Conservation (phyloP, 2,113 vertebrate species). For the Lasiurus borealis region DNA sequence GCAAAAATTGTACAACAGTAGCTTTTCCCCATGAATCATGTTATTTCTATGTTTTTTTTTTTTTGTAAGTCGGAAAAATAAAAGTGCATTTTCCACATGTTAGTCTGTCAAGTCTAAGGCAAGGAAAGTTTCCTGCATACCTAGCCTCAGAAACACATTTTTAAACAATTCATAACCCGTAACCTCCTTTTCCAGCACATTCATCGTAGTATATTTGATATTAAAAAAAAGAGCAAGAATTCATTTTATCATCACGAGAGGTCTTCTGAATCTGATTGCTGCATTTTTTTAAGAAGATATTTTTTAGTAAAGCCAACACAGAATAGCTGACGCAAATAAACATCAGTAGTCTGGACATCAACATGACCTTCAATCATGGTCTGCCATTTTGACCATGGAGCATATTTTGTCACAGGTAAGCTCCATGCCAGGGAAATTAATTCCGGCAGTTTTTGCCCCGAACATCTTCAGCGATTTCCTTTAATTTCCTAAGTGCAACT, state of each 20-base stretch:
- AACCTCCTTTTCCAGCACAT: neutral
- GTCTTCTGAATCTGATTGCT: neutral
- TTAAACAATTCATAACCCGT: neutral
- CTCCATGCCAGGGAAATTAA: neutral
- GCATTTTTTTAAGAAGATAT: neutral
- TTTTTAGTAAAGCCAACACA: neutral
- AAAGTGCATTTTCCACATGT: constrained; percentile 14
- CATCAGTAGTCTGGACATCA: neutral
- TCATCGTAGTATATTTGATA: neutral
- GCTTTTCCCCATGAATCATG: neutral
- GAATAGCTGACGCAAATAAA: neutral
- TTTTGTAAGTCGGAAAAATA: constrained; percentile 11
- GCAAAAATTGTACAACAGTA: neutral
- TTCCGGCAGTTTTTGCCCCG: neutral
- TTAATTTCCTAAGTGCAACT: neutral
- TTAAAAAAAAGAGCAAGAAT: neutral
- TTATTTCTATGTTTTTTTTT: constrained; percentile 39
- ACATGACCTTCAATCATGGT: neutral
- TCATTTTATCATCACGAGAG: neutral
- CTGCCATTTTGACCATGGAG: neutral
- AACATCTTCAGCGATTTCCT: neutral
- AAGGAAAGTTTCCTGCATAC: neutral
- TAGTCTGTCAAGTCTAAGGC: neutral
- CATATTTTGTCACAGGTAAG: neutral
- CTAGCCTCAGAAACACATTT: neutral